Base-by-base conservation (phyloP, 2,797 vertebrate genomes). In the Coregonus suidteri region DNA sequence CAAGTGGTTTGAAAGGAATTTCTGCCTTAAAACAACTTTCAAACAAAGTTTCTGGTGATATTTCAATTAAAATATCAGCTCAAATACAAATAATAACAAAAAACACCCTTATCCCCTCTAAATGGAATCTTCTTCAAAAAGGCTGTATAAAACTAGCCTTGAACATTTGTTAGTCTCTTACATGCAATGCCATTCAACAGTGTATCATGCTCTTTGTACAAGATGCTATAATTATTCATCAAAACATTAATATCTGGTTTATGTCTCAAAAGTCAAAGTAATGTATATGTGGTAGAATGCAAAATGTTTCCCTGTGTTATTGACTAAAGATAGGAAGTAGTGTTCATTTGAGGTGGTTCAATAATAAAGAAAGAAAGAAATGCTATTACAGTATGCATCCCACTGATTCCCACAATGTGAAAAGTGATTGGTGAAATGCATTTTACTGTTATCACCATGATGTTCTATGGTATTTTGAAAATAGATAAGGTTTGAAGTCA, bases 181-280 rank as follows among this genome's bases (percentile, higher is more conserved):
- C 92, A 92, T 92, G 92, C 93, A 84, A 75, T 86, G 81, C 79
- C 31, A 83, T 84, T 88, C 83, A 85, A 54, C 72, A 64, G 86
- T 87, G 83, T 82, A 80, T 81, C 91, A 90, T 92, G 91, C 87
- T 89, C 70, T 83, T 86, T 78, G 73, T 85, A 88, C 86, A 88
- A 91, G 41, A 47, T 47, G 86, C 84, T 35, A 56, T 20, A 73
- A 54, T 73, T 52, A 41, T 37, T 37, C 2, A 69, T n/a, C 18
- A 71, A 53, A 14, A 84, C 81, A 47, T 47, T 82, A 76, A 87
- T 81, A 47, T 81, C 70, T 71, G 72, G 64, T 80, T 82, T 77
- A 82, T 68, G 31, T 34, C 31, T 34, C 11, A 47, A 47, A 47
- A 47, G 47, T 77, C 37, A 75, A 78, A 76, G 67, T 75, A 65